Evolutionary conservation across 2,888 invertebrate genomes (phyloP), one percentile per base, ranked within the genome.

Genomic region (Amphimallon solstitiale): DNA sequence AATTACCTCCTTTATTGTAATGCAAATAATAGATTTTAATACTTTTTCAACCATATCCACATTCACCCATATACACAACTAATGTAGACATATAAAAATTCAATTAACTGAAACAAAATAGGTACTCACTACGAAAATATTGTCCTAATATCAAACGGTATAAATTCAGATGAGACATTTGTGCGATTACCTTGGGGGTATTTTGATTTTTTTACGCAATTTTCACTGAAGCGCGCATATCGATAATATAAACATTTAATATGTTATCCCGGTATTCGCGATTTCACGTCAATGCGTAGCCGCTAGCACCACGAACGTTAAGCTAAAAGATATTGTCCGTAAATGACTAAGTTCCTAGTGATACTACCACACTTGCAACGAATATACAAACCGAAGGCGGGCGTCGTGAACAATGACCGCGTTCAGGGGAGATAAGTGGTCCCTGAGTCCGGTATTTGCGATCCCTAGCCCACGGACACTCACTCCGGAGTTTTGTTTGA

Each of bases 121-220:
- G 17, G 40, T 66, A 66, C 71, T 73, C 48, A 73, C 72, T 70
- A 38, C 63, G 68, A 68, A 73, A 71, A 63, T 73, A 73, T 56
- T 68, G 71, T 61, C 51, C 65, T 17, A 73, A 49, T 66, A 71
- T 69, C 29, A 62, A 49, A 46, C 70, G 68, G 34, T 68, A 70
- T 56, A 69, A 67, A 69, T 68, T 66, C 46, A 62, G 56, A 37
- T 68, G 67, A 61, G 70, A 71, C 70, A 71, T 71, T 71, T 69
- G 70, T 66, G 49, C 38, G 14, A 35, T 45, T 56, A 46, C 29
- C 29, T 29, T 5, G 23, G 29, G 5, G 9, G 2, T 29, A 29
- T 29, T 23, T 23, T 23, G 23, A 23, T 23, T 23, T 5, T 23
- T 23, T 29, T 29, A 29, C 29, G 29, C 9, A 29, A 29, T 29